Evolutionary conservation across 2,797 vertebrate genomes (phyloP).

Genomic region (Coranthus polyacanthus): DNA sequence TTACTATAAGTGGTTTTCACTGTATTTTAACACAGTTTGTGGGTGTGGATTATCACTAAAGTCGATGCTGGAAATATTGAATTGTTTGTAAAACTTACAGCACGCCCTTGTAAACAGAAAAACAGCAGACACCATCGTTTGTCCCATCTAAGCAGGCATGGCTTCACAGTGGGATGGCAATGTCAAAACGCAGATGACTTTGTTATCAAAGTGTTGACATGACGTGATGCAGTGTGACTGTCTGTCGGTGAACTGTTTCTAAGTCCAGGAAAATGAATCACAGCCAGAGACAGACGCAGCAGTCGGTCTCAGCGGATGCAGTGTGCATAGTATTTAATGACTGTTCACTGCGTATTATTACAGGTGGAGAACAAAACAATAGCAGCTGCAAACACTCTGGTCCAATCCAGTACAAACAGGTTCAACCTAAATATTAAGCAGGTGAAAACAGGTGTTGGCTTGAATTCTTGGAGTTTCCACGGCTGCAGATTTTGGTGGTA

Average conservation of each 20-base stretch:
- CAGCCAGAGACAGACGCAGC: constrained; percentile 42
- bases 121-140: constrained; percentile 32
- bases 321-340: constrained; percentile 37
- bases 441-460: not conserved
- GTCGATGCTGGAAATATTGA: constrained; percentile 16
- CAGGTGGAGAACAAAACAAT: constrained; percentile 43
- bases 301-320: constrained; percentile 36
- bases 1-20: no score
- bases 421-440: not conserved
- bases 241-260: constrained; percentile 50
- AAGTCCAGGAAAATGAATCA: constrained; percentile 46
- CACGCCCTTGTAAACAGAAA: constrained; percentile 20
- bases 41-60: constrained; percentile 4
- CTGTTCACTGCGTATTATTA: constrained; percentile 34
- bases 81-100: constrained; percentile 33
- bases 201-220: constrained; percentile 60
- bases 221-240: constrained; percentile 45
- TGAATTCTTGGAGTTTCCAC: not conserved
- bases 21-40: constrained; percentile 3
- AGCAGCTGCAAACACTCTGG: not conserved
- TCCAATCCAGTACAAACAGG: not conserved
- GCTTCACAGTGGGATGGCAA: constrained; percentile 48
- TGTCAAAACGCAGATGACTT: constrained; percentile 60
- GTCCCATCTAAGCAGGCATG: constrained; percentile 34
- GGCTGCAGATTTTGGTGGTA: not conserved